These are phyloP conservation scores for Callospermophilus lateralis DNA, from an alignment of 2,113 vertebrate genomes.

Conservation along the genomic window DNA sequence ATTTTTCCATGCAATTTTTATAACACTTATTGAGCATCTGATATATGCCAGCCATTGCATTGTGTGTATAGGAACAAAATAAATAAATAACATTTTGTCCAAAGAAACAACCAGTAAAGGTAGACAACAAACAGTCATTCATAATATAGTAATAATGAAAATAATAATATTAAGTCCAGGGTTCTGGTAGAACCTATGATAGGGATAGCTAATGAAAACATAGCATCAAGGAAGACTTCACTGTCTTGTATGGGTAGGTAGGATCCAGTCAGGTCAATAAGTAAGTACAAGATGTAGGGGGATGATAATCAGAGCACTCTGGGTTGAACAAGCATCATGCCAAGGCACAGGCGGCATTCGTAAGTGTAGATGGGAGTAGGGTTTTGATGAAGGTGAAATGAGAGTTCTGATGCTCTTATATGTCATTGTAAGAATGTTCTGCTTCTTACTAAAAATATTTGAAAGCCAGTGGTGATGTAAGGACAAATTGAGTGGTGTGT, in stretches of 20 bases:
- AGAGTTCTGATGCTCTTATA: neutral
- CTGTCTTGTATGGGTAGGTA: neutral
- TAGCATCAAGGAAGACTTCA: neutral
- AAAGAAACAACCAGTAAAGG: neutral
- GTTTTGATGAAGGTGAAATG: neutral
- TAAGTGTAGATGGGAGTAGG: fast-evolving
- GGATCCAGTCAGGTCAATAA: neutral
- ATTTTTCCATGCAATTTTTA: neutral
- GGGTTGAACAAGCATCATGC: neutral
- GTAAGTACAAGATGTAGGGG: neutral
- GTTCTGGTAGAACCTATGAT: neutral
- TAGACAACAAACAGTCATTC: neutral
- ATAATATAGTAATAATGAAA: neutral
- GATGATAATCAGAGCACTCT: neutral
- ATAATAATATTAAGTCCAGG: neutral
- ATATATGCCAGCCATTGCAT: neutral
- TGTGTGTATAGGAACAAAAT: neutral
- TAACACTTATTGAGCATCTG: neutral
- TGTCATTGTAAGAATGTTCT: neutral
- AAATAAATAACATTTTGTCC: neutral
- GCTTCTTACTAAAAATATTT: neutral
- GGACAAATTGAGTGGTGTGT: neutral
- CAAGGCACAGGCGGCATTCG: neutral
- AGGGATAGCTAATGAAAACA: neutral
- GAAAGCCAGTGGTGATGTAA: neutral